Conservation (phyloP, 2,797 vertebrate genomes). For the Coendou prehensilis region DNA sequence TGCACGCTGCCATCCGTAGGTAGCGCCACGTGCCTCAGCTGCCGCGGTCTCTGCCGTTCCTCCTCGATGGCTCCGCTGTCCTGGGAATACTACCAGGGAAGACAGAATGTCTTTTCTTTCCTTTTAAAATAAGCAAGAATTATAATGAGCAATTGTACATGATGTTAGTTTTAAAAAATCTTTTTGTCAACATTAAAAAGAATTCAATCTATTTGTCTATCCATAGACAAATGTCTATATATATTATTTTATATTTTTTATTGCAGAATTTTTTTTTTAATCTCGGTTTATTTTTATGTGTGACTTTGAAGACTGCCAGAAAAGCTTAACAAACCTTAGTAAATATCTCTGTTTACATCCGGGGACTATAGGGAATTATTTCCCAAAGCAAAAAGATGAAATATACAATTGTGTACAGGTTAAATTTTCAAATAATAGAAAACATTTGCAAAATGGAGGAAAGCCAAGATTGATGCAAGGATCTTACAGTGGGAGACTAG, state of each 20-base stretch:
- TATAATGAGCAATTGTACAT: neutral
- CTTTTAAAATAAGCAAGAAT: constrained; percentile 32
- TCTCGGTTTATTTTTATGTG: neutral
- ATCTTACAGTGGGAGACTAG: neutral
- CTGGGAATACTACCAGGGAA: neutral
- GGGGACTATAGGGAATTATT: neutral
- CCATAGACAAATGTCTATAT: neutral
- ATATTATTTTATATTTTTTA: neutral
- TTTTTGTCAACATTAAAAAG: neutral
- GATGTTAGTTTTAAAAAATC: neutral
- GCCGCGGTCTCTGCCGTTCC: neutral
- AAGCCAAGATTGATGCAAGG: neutral
- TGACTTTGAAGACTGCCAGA: neutral
- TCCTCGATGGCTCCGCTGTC: neutral
- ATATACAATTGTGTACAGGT: neutral
- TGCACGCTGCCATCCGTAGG: too few species aligned
- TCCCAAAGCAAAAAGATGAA: neutral
- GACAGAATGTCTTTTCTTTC: neutral
- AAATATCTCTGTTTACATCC: neutral
- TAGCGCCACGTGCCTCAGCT: fast-evolving
- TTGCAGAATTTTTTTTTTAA: neutral
- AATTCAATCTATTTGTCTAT: neutral
- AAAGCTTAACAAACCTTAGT: neutral
- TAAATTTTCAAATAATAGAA: neutral
- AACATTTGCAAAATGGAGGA: neutral